Evolutionary conservation across 1,140 invertebrate species (phyloP).

Genomic region (Pararge aegeria): DNA sequence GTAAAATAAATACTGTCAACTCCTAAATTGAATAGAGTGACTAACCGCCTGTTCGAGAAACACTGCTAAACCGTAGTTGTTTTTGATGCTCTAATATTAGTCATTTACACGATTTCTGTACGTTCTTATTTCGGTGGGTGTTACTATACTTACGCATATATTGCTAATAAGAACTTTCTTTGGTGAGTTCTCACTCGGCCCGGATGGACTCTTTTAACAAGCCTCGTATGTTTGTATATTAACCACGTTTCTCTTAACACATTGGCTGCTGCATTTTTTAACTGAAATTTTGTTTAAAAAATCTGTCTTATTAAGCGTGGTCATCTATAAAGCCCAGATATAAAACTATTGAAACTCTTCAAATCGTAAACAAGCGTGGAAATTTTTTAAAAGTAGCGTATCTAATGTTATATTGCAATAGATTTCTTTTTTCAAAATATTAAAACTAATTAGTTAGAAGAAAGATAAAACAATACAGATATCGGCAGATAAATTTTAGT

Average conservation of each 20-base stretch:
- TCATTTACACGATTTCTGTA: too few species aligned
- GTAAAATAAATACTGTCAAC: too few species aligned
- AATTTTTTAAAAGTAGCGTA: slow-evolving; percentile 6
- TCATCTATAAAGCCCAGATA: background rate
- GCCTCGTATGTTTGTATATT: slow-evolving; percentile 99
- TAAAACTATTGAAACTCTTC: background rate
- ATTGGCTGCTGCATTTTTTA: slow-evolving; percentile 99
- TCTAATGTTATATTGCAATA: background rate
- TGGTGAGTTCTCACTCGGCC: slow-evolving; percentile 98
- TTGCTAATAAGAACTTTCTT: slow-evolving; percentile 99
- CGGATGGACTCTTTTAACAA: slow-evolving; percentile 98
- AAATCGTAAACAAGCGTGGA: slow-evolving; percentile 20
- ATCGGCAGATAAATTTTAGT: background rate
- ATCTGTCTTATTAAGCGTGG: slow-evolving; percentile 3
- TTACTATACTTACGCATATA: slow-evolving; percentile 94
- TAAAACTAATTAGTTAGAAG: too few species aligned
- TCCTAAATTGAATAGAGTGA: too few species aligned
- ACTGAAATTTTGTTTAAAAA: slow-evolving; percentile 81
- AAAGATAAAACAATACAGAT: too few species aligned
- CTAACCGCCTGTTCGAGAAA: too few species aligned
- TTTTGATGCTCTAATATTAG: too few species aligned
- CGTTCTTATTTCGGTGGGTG: background rate
- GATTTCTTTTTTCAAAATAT: too few species aligned
- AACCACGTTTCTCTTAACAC: slow-evolving; percentile 99
- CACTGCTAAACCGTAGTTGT: too few species aligned